phyloP scores from a whole-genome alignment of 1,140 invertebrate genomes.

The Neomicropteryx cornuta region DNA sequence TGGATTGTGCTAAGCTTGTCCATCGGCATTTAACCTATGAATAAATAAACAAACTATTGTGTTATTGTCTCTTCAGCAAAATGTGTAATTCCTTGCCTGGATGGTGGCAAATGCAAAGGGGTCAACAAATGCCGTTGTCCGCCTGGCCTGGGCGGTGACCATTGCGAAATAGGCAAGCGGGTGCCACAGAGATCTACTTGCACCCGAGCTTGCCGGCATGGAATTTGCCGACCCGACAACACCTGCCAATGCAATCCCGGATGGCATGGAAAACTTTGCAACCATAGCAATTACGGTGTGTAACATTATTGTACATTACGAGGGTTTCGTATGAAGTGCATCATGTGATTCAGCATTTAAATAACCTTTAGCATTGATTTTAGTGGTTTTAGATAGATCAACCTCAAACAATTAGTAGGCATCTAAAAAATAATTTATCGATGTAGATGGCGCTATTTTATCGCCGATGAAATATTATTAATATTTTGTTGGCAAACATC shows the following conservation, averaged over 20 bases:
- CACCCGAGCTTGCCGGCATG: conserved; percentile 58
- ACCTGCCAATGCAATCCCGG: conserved; percentile 60
- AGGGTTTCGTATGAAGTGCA: too few species aligned
- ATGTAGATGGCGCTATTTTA: too few species aligned
- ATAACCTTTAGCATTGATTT: too few species aligned
- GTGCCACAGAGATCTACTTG: conserved; percentile 55
- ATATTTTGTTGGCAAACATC: too few species aligned
- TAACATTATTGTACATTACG: too few species aligned
- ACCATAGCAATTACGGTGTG: conserved; percentile 44
- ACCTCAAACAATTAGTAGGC: too few species aligned
- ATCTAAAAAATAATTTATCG: too few species aligned
- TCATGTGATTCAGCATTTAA: too few species aligned
- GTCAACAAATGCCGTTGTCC: conserved; percentile 78
- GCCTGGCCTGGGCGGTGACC: conserved; percentile 64
- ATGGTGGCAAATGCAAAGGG: conserved; percentile 73
- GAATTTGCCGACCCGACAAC: conserved; percentile 55
- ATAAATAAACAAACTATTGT: conserved; percentile 1
- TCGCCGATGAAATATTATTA: too few species aligned
- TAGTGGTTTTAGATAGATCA: too few species aligned
- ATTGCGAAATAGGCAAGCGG: conserved; percentile 71
- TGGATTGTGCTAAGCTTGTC: too few species aligned
- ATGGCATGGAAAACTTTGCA: conserved; percentile 61
- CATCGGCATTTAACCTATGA: too few species aligned
- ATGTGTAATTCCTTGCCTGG: conserved; percentile 79
- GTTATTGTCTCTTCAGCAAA: conserved; percentile 49